phyloP scores from a whole-genome alignment of 1,140 invertebrate genomes.

The Bemisia tabaci region DNA sequence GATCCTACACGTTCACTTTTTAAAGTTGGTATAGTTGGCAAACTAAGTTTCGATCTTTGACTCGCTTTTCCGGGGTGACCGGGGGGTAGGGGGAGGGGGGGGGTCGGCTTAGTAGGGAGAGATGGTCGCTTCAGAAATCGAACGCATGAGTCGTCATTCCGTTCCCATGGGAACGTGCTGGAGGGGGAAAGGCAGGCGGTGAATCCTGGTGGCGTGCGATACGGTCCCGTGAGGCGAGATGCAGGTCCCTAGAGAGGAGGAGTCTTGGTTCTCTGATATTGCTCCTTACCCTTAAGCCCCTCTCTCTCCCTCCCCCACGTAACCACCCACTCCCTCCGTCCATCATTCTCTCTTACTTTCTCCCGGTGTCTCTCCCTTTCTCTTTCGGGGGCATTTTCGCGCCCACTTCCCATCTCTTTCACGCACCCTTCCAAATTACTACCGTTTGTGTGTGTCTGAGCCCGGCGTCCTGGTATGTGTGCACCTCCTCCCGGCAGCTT shows the following conservation, averaged over 20 bases:
- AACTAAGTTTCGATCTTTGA: neutral
- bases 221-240: constrained; percentile 26
- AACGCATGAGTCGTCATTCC: constrained; percentile 26
- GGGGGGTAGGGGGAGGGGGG: neutral
- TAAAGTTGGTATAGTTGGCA: neutral
- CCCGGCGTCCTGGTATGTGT: constrained; percentile 5
- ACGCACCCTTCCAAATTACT: constrained; percentile 1
- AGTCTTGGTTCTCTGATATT: constrained; percentile 25
- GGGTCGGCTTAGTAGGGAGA: neutral
- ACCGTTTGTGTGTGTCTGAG: constrained; percentile 3
- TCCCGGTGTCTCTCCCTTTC: constrained; percentile 5
- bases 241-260: constrained; percentile 25
- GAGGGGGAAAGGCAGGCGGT: constrained; percentile 17
- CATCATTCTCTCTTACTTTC: neutral
- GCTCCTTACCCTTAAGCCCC: constrained; percentile 4
- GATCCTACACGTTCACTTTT: neutral
- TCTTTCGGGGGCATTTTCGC: neutral
- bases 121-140: constrained; percentile 21
- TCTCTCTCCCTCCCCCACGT: neutral
- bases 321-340: neutral
- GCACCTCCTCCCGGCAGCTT: constrained; percentile 1
- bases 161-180: constrained; percentile 35
- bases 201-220: constrained; percentile 14
- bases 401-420: neutral
- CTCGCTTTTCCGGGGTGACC: neutral